A percentile compares a stretch with the other conserved stretches of the same genome.
phyloP scores from a whole-genome alignment of 1,140 invertebrate species.

The Pseudomyrmex pallidus region DNA sequence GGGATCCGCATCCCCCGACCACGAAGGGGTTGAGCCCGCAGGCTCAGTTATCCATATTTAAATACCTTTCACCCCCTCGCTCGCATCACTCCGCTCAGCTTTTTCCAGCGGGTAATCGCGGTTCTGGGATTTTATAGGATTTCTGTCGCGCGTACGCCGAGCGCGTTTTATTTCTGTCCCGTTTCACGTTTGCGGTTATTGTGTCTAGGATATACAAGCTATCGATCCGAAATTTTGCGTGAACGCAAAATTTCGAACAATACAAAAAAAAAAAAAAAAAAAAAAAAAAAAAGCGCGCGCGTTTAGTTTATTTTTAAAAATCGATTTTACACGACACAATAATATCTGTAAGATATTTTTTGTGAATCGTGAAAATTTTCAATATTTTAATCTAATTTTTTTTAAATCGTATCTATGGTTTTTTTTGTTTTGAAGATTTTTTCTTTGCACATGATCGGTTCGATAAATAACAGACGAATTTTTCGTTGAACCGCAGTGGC shows the following conservation, averaged over 20 bases:
- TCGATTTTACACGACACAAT: neutral
- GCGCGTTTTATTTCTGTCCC: slow-evolving; percentile 29
- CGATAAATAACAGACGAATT: neutral
- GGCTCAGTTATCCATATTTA: slow-evolving; percentile 62
- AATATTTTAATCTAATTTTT: neutral
- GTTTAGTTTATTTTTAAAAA: no score
- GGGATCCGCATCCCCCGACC: slow-evolving; percentile 19
- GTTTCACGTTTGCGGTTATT: slow-evolving; percentile 41
- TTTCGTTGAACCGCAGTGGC: neutral
- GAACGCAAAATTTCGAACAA: neutral
- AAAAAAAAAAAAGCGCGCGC: no score
- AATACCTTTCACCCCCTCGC: slow-evolving; percentile 50
- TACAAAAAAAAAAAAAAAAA: no score
- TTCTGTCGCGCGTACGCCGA: slow-evolving; percentile 23
- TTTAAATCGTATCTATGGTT: neutral
- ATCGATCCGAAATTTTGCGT: slow-evolving; percentile 20
- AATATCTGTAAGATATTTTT: neutral
- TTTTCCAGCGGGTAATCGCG: slow-evolving; percentile 51
- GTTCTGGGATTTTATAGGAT: slow-evolving; percentile 57
- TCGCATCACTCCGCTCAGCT: slow-evolving; percentile 48
- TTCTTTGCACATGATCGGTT: slow-evolving; percentile 1
- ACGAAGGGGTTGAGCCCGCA: slow-evolving; percentile 52
- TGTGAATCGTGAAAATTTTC: neutral
- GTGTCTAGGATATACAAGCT: slow-evolving; percentile 20
- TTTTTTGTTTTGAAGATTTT: neutral